A percentile compares a stretch with the other conserved stretches of the same genome.
These are phyloP conservation scores for Pollenia griseotomentosa DNA, from an alignment of 2,888 invertebrate species.

Conservation along the genomic window DNA sequence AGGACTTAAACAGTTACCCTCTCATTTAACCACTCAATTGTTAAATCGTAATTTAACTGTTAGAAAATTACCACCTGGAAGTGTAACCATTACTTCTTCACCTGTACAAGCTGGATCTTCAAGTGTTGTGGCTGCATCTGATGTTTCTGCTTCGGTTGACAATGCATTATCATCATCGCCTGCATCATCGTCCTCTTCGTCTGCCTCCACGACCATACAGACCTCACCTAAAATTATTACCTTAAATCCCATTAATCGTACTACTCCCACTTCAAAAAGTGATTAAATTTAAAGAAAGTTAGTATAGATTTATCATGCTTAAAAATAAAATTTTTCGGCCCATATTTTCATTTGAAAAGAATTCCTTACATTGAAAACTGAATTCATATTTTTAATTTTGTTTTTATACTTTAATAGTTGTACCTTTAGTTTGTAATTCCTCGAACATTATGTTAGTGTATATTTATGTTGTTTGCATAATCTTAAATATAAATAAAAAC, in stretches of 20 bases:
- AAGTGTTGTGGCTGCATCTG: constrained; percentile 5
- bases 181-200: constrained; percentile 39
- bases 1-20: constrained; percentile 77
- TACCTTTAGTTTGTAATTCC: constrained; percentile 14
- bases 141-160: constrained; percentile 13
- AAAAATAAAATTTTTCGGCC: constrained; percentile 65
- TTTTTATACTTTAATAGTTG: constrained; percentile 22
- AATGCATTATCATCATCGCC: constrained; percentile 35
- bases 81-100: constrained; percentile 73
- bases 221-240: constrained; percentile 76
- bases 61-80: constrained; percentile 77
- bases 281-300: constrained; percentile 45
- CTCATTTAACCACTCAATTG: constrained; percentile 76
- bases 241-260: constrained; percentile 75
- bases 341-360: constrained; percentile 1
- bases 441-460: constrained; percentile 16
- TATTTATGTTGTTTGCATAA: background rate
- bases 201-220: constrained; percentile 72
- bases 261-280: constrained; percentile 57
- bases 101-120: constrained; percentile 60
- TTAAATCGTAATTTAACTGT: constrained; percentile 80
- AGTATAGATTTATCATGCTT: constrained; percentile 11
- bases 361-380: constrained; percentile 17
- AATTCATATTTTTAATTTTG: constrained; percentile 22
- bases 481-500: too few relatives aligned